Evolutionary conservation across 92 coral and sea anemone species (phyloP), one percentile per base, ranked within the genome.

Genomic region (Siderastrea siderea): DNA sequence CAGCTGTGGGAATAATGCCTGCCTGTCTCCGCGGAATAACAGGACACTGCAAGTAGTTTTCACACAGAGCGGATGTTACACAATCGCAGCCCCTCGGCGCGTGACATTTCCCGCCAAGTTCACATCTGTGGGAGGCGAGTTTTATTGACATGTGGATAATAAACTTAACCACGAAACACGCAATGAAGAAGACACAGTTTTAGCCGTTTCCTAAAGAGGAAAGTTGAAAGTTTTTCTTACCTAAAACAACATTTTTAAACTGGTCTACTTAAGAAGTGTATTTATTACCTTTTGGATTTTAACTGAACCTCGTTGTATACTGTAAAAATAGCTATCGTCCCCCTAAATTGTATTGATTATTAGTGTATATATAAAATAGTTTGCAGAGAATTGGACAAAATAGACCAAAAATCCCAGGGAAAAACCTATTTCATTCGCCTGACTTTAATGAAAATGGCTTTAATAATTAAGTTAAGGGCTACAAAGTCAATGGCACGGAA

Each of bases 81-180:
- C 74, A 74, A 84, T 74, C 12, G 47, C 64, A 48, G 52, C 2
- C 73, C 62, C 48, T 46, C 16, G 5, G 47, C 53, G 72, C 87
- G 81, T 84, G 87, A 84, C 80, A 49, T 63, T 84, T 84, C 80
- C 87, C 87, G 71, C 87, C 81, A 84, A 84, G 81, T 74, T 84
- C 87, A 74, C 87, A 84, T 19, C 80, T 63, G 81, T 64, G 81
- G 87, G 87, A 55, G 79, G 48, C 58, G 7, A 11, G 46, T 15
- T 43, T 73, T 62, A 73, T 51, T 50, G 87, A 74, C 81, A 47
- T 64, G 63, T 59, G 70, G 81, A 73, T 73, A 14, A 64, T 3
- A 84, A 73, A 61, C 60, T n/a, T 38, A 63, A 48, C 87, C 50
- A 50, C 79, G n/a, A 51, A 74, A 72, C 87, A 84, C 87, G 87